phyloP scores from a whole-genome alignment of 2,113 vertebrate genomes.

The Excalfactoria chinensis region DNA sequence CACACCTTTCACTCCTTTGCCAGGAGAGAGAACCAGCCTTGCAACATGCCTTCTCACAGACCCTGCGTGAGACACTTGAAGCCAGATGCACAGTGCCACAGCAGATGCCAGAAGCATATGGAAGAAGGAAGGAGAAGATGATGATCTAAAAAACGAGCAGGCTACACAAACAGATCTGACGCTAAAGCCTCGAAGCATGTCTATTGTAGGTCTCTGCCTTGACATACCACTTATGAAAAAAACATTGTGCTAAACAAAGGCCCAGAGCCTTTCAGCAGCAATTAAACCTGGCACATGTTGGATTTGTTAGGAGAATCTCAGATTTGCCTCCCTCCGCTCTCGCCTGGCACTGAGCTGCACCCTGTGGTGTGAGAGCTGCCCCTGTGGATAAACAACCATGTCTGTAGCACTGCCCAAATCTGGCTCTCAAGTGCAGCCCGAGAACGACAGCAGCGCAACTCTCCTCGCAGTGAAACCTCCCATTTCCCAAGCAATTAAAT shows the following conservation, averaged over 20 bases:
- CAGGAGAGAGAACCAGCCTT: not conserved
- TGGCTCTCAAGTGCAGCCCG: not conserved
- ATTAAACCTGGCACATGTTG: slow-evolving; percentile 30
- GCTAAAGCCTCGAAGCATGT: not conserved
- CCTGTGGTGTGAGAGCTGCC: not conserved
- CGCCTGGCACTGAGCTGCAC: not conserved
- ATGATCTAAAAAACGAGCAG: slow-evolving; percentile 47
- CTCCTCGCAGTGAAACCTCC: slow-evolving; percentile 59
- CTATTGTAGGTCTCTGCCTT: not conserved
- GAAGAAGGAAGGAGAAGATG: slow-evolving; percentile 54
- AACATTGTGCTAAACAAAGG: not conserved
- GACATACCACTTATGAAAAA: not conserved
- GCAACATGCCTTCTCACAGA: not conserved
- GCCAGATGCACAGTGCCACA: slow-evolving; percentile 60
- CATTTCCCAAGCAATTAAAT: slow-evolving; percentile 75
- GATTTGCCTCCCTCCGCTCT: not conserved
- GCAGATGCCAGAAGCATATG: slow-evolving; percentile 66
- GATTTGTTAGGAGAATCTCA: not conserved
- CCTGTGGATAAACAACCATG: not conserved
- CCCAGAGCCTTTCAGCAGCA: not conserved
- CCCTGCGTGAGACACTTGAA: not conserved
- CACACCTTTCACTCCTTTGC: not conserved
- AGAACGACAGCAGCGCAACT: slow-evolving; percentile 37
- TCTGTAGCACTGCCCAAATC: not conserved
- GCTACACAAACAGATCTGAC: slow-evolving; percentile 34